Evolutionary conservation across 2,888 invertebrate genomes (phyloP), one percentile per base, ranked within the genome.

Genomic region (Xestia ashworthii): DNA sequence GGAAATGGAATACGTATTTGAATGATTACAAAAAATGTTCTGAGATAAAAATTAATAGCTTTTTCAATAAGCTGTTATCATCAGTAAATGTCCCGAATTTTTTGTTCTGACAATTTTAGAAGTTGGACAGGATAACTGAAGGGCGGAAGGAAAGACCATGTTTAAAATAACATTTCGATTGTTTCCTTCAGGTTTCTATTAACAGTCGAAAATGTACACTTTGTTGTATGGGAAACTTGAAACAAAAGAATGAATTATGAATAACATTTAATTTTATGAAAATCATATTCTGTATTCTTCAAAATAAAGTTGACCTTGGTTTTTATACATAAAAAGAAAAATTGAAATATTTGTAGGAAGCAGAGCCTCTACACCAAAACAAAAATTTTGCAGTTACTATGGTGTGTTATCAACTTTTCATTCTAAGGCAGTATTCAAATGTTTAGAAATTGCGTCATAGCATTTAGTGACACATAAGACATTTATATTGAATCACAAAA

Each of bases 11-110:
- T n/a, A 64, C 16, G 48, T 1, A 55, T 78, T 80, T 32, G 5
- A 44, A 50, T 76, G 74, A 74, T 67, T 70, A 48, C 46, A 46
- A 78, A 66, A 65, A 32, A 83, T 79, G 69, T 83, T 32, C 38
- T 66, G 38, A 83, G 84, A 80, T 84, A 74, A 82, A 62, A 71
- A 55, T 48, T 19, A 69, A 84, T 64, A 68, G 64, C n/a, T 67
- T 68, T 74, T 68, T 67, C 41, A 79, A 73, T 79, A 73, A 83
- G 25, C 55, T 73, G 44, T 70, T 78, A 83, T 84, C 50, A 70
- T 48, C n/a, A 78, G 64, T 25, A 8, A 48, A 44, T 74, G 44
- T 80, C 8, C 16, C 38, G 5, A 72, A 72, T 81, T 58, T n/a
- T 65, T 71, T 2, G 14, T 41, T 69, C 53, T 48, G 32, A 58